Conservation (phyloP, 2,797 vertebrate genomes). For the Phoeniculus purpureus region DNA sequence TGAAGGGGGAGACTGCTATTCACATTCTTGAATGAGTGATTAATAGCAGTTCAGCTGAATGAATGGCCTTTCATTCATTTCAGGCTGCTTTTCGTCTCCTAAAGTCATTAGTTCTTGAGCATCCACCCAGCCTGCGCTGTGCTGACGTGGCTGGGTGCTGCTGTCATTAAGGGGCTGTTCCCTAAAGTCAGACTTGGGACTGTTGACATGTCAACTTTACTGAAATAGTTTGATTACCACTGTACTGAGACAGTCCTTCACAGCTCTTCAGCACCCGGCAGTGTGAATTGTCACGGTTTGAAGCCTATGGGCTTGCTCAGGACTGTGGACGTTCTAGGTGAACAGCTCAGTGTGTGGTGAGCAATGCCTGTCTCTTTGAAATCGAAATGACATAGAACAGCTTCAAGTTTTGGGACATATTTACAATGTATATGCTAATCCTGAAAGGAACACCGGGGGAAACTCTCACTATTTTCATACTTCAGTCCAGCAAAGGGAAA, state of each 20-base stretch:
- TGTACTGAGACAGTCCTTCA: not conserved
- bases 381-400: not conserved
- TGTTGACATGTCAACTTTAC: not conserved
- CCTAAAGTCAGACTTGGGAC: not conserved
- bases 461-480: not conserved
- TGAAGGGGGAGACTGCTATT: constrained; percentile 1
- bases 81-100: constrained; percentile 19
- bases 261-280: not conserved
- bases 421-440: not conserved
- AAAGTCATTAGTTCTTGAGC: not conserved
- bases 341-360: not conserved
- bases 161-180: not conserved
- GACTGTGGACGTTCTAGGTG: not conserved
- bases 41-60: constrained; percentile 12
- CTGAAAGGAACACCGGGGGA: not conserved
- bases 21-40: not conserved
- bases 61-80: constrained; percentile 15
- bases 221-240: not conserved
- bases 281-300: not conserved
- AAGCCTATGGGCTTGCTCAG: not conserved
- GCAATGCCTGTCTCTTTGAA: not conserved
- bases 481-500: not conserved
- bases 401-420: not conserved
- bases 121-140: not conserved
- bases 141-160: not conserved